Base-by-base conservation (phyloP, 1,140 invertebrate genomes). In the Pseudachorutes palmiensis region DNA sequence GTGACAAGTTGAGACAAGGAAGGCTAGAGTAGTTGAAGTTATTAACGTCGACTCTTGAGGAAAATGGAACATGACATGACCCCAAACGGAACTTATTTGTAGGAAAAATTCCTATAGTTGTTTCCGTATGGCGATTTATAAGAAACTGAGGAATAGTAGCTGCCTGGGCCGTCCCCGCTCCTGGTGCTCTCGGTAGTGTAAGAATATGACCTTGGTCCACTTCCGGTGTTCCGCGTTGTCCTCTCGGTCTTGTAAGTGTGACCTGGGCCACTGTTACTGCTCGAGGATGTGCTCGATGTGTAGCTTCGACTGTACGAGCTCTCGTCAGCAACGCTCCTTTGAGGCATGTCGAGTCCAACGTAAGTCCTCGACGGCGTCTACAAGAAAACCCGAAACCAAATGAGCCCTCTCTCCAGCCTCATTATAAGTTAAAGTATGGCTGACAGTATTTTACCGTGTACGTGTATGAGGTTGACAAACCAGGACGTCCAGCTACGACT, bases 101-200 rank as follows among this genome's bases (percentile, higher is more conserved):
- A 66, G 22, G 69, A 69, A 45, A 68, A 67, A 45, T 58, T 65
- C 14, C 72, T 51, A 60, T 60, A 73, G 57, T 57, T 71, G 58
- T 73, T 73, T 28, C 72, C 72, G 32, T 73, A 73, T 14, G 72
- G 72, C 32, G 69, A 71, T 62, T 68, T 71, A 57, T 73, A 73
- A 29, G 67, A 67, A 16, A 68, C 62, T 0, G 69, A 64, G 29
- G 69, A 70, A 59, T 68, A 71, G 63, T 71, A 66, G 28, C 65
- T 64, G 16, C 72, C 72, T 26, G 70, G 70, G 24, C 64, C 70
- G 57, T 64, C 65, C 14, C 68, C 64, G 28, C 49, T 59, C 16
- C 60, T 32, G 26, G 67, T 55, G 19, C 60, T 57, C 57, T 72
- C 70, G 12, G 67, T 48, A 0, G 70, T 67, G 62, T 33, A 69